phyloP scores from a whole-genome alignment of 2,888 invertebrate genomes.

The Meta bourneti region DNA sequence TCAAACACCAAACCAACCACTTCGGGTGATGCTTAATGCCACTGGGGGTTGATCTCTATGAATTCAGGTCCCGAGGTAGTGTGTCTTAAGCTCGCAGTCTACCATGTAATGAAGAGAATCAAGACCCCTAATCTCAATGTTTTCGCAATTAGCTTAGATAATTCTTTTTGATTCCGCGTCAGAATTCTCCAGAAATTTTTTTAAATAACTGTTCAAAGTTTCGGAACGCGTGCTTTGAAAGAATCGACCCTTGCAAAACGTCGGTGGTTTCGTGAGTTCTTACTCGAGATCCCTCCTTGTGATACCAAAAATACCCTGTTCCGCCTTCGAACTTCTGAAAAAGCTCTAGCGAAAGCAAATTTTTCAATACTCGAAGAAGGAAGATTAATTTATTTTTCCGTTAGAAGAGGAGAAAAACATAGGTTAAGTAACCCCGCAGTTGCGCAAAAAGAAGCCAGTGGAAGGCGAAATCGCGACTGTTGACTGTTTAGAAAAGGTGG shows the following conservation, averaged over 20 bases:
- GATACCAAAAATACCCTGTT: background rate
- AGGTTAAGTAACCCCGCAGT: conserved; percentile 21
- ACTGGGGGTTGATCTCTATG: too few species aligned
- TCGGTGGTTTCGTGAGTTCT: too few species aligned
- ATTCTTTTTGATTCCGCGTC: background rate
- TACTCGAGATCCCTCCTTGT: too few species aligned
- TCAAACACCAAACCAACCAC: too few species aligned
- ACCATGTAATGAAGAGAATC: too few species aligned
- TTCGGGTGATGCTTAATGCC: too few species aligned
- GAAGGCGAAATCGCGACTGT: background rate
- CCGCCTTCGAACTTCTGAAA: background rate
- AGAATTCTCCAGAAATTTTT: background rate
- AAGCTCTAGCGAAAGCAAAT: background rate
- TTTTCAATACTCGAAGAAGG: background rate
- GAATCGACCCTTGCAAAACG: background rate
- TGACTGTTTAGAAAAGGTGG: background rate
- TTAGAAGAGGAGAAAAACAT: conserved; percentile 19
- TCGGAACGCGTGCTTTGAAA: background rate
- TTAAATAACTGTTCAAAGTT: background rate
- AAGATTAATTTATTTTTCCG: background rate
- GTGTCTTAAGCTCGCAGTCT: too few species aligned
- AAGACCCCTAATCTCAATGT: too few species aligned
- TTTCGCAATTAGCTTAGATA: too few species aligned
- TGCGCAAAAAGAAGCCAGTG: background rate
- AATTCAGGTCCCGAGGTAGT: too few species aligned